These are phyloP conservation scores for Nomada hirtipes DNA, from an alignment of 2,888 invertebrate genomes.

Conservation along the genomic window DNA sequence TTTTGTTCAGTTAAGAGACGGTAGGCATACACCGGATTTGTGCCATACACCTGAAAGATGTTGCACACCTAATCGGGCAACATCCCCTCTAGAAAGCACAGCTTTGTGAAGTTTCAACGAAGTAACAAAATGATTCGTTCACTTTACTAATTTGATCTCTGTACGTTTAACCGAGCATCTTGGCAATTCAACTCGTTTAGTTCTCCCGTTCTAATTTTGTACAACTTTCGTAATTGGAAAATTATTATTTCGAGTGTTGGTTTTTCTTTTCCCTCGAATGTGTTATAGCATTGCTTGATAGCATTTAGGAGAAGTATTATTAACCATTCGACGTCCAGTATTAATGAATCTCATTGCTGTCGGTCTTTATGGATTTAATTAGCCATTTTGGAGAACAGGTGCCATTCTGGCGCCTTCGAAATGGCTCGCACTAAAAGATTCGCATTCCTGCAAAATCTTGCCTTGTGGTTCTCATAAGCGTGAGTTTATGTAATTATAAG, in stretches of 20 bases:
- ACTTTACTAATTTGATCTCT: slow-evolving; percentile 68
- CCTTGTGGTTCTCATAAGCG: slow-evolving; percentile 51
- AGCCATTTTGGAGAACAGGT: no score
- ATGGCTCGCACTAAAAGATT: slow-evolving; percentile 26
- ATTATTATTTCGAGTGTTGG: background rate
- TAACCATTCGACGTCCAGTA: slow-evolving; percentile 59
- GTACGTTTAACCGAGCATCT: slow-evolving; percentile 43
- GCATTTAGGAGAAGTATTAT: slow-evolving; percentile 41
- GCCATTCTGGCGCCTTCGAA: background rate
- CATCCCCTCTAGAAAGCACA: slow-evolving; percentile 82
- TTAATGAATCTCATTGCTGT: slow-evolving; percentile 60
- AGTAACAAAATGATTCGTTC: slow-evolving; percentile 57
- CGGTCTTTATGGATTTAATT: slow-evolving; percentile 24
- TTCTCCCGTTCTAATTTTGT: slow-evolving; percentile 23
- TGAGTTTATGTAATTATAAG: slow-evolving; percentile 49
- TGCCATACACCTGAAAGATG: slow-evolving; percentile 78
- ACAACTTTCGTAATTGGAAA: slow-evolving; percentile 38
- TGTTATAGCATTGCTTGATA: slow-evolving; percentile 25
- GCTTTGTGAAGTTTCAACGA: slow-evolving; percentile 74
- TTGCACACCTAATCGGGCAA: slow-evolving; percentile 76
- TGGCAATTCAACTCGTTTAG: slow-evolving; percentile 53
- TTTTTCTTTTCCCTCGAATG: background rate
- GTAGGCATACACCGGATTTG: slow-evolving; percentile 73
- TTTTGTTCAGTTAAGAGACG: slow-evolving; percentile 78
- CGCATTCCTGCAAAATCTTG: slow-evolving; percentile 68